Percentiles rank a stretch among this genome's conserved stretches.
Conservation (phyloP, 1,140 invertebrate species). For the Drosophila orena region DNA sequence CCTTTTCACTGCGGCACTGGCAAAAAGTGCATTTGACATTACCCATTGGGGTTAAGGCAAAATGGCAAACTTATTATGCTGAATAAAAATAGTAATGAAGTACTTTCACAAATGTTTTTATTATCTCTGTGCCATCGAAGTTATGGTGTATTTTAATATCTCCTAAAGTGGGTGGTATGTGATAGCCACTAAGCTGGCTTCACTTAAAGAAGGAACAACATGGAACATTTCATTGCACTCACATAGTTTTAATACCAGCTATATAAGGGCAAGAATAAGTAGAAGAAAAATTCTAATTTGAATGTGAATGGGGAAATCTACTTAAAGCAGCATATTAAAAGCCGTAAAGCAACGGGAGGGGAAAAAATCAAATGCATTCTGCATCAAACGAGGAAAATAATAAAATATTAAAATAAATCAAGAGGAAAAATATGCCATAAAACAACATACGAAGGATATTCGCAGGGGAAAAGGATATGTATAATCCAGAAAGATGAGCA, state of each 20-base stretch:
- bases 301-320: background rate
- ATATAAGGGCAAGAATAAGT: conserved; percentile 7
- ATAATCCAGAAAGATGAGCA: conserved; percentile 16
- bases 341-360: background rate
- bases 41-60: conserved; percentile 27
- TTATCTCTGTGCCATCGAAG: background rate
- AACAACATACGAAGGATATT: conserved; percentile 4
- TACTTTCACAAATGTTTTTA: background rate
- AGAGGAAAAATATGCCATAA: conserved; percentile 20
- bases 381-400: conserved; percentile 34
- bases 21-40: conserved; percentile 28
- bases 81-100: background rate
- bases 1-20: conserved; percentile 15
- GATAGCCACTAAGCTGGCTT: too few species aligned
- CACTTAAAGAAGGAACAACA: background rate
- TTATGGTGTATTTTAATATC: too few species aligned
- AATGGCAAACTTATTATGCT: background rate
- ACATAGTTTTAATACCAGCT: conserved; percentile 3
- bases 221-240: background rate
- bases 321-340: conserved; percentile 10
- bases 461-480: background rate
- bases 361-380: conserved; percentile 29
- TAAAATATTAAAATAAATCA: conserved; percentile 58
- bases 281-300: conserved; percentile 2
- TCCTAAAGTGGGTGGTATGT: too few species aligned